phyloP scores from a whole-genome alignment of 1,140 invertebrate species.

The Drosophila varians region DNA sequence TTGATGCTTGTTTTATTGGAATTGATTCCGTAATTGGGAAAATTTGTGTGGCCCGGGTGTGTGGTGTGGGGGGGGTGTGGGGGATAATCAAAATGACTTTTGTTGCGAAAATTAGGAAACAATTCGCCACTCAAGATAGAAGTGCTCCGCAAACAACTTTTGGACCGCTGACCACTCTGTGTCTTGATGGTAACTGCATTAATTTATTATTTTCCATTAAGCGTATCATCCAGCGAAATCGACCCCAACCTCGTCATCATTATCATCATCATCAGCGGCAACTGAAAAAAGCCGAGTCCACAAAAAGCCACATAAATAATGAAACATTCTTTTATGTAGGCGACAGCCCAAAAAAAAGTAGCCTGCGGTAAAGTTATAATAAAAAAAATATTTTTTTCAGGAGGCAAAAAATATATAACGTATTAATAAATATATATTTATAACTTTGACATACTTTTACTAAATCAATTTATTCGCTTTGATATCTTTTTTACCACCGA shows the following conservation, averaged over 20 bases:
- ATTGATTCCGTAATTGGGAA: conserved; percentile 68
- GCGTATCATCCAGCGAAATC: conserved; percentile 47
- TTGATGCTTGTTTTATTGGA: conserved; percentile 51
- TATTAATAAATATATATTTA: conserved; percentile 22
- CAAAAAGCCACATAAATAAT: conserved; percentile 66
- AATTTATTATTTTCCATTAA: conserved; percentile 55
- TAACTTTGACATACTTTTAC: not conserved
- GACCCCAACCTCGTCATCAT: conserved; percentile 17
- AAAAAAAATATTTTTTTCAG: conserved; percentile 54
- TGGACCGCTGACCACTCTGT: not conserved
- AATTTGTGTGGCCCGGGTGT: conserved; percentile 54
- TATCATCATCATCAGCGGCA: conserved; percentile 30
- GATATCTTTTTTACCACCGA: not conserved
- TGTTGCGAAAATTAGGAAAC: conserved; percentile 22
- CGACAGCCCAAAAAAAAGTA: conserved; percentile 28
- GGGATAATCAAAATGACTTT: conserved; percentile 46
- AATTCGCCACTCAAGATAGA: not conserved
- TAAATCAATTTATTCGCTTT: not conserved
- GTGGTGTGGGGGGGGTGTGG: too few relatives aligned
- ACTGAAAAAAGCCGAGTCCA: conserved; percentile 32
- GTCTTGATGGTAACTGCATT: conserved; percentile 25
- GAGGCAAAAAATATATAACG: conserved; percentile 30
- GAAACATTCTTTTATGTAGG: conserved; percentile 49
- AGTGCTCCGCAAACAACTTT: not conserved
- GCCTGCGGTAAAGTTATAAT: conserved; percentile 42